phyloP scores from a whole-genome alignment of 1,140 invertebrate species.

The Hestina assimilis region DNA sequence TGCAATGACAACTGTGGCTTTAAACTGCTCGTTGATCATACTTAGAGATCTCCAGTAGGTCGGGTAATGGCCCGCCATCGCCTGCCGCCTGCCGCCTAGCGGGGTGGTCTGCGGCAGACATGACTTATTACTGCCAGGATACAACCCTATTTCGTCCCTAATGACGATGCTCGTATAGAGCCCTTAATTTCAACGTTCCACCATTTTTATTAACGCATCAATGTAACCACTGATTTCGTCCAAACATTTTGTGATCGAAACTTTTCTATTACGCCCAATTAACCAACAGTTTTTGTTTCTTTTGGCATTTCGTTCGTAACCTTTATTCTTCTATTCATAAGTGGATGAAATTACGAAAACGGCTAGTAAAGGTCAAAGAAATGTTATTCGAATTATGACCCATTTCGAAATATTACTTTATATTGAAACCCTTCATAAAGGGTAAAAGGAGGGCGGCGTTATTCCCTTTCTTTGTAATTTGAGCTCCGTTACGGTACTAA shows the following conservation, averaged over 20 bases:
- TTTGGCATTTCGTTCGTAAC: slow-evolving; percentile 5
- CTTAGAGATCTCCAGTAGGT: slow-evolving; percentile 59
- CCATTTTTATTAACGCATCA: slow-evolving; percentile 73
- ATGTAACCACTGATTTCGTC: slow-evolving; percentile 44
- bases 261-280: slow-evolving; percentile 3
- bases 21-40: slow-evolving; percentile 68
- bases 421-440: slow-evolving; percentile 62
- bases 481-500: slow-evolving; percentile 59
- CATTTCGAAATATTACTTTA: slow-evolving; percentile 62
- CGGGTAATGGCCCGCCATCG: slow-evolving; percentile 47
- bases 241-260: neutral
- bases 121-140: slow-evolving; percentile 73
- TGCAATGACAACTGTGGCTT: slow-evolving; percentile 41
- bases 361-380: slow-evolving; percentile 57
- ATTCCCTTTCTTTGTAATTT: slow-evolving; percentile 57
- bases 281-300: neutral
- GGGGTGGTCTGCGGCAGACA: slow-evolving; percentile 63
- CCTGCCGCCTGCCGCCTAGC: slow-evolving; percentile 18
- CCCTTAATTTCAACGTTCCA: slow-evolving; percentile 73
- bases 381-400: slow-evolving; percentile 63
- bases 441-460: slow-evolving; percentile 53
- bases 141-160: slow-evolving; percentile 73
- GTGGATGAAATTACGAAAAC: slow-evolving; percentile 30
- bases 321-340: slow-evolving; percentile 24
- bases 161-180: slow-evolving; percentile 68